A percentile compares a stretch with the other conserved stretches of the same genome.
Evolutionary conservation across 2,797 vertebrate species (phyloP).

Genomic region (Thripadectes ignobilis): DNA sequence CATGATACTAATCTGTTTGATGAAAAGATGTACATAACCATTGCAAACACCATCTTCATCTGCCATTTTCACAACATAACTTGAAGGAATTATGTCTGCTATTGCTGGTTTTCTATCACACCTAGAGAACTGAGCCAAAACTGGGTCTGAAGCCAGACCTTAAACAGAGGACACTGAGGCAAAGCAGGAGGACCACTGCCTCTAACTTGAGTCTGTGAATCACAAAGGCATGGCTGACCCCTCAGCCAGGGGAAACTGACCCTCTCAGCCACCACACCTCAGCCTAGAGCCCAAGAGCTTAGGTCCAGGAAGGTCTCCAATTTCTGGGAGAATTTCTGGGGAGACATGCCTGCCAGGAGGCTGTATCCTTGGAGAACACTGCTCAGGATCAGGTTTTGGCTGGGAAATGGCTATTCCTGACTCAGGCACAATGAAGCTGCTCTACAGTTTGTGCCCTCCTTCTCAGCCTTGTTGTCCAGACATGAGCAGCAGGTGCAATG

Average conservation of each 20-base stretch:
- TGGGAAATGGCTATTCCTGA: neutral
- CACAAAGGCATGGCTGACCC: too few relatives aligned
- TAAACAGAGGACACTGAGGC: too few relatives aligned
- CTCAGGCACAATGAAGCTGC: neutral
- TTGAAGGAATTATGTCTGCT: neutral
- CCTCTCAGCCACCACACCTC: neutral
- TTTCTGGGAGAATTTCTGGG: neutral
- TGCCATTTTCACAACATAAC: neutral
- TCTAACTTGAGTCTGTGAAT: too few relatives aligned
- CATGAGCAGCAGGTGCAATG: neutral
- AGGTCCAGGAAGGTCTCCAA: neutral
- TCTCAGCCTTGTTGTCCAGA: neutral
- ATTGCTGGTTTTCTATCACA: neutral
- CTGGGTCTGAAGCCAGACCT: too few relatives aligned
- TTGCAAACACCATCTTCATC: neutral
- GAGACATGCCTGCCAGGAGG: neutral
- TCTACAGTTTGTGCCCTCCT: neutral
- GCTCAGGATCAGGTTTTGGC: neutral
- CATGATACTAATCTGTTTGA: fast-evolving
- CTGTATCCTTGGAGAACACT: fast-evolving
- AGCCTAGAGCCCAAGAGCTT: neutral
- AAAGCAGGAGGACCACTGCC: too few relatives aligned
- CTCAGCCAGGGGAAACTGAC: neutral
- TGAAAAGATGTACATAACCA: neutral
- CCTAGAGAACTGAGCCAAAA: neutral